Evolutionary conservation across 2,797 vertebrate genomes (phyloP), one percentile per base, ranked within the genome.

Genomic region (Brotogeris chrysoptera): DNA sequence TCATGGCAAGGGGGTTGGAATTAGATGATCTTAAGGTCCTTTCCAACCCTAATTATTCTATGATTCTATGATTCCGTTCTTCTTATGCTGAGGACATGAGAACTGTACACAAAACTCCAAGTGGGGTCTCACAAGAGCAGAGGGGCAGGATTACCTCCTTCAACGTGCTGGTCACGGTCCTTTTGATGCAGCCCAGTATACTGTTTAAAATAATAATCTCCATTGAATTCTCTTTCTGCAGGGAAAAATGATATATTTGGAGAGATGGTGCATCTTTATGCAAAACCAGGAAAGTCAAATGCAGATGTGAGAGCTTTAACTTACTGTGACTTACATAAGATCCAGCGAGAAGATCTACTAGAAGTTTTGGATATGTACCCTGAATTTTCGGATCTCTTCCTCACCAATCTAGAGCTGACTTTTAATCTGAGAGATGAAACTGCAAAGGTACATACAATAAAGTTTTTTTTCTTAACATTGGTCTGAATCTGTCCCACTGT

Each of bases 231-330:
- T 78, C 36, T 97, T 92, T 96, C 92, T 78, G 78, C 95, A 99
- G 99, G 99, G 53, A 99, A 99, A 98, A 99, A 99, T 76, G 99
- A 99, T 97, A 99, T 99, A 96, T 99, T 99, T 96, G 99, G 99
- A 95, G 99, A 99, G 97, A 99, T 99, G 99, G 99, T 99, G 93
- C 99, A 99, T 96, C 98, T 99, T 53, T 99, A 98, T 84, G 98
- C 99, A 95, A 99, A 99, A 97, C 98, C 99, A 47, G 99, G 99
- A 47, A 99, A 99, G 96, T 99, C 99, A 49, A 99, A 99, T 10
- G 99, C 99, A 78, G 99, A 99, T n/a, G 99, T 99, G 68, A 98
- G 99, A 97, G 99, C 99, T 27, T 98, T 99, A 96, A 99, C 99
- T 30, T 99, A 99, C 97, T 99, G 99, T 85, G 99, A 99, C 95